Evolutionary conservation across 2,113 vertebrate species (phyloP).

Genomic region (Macquaria ambigua): DNA sequence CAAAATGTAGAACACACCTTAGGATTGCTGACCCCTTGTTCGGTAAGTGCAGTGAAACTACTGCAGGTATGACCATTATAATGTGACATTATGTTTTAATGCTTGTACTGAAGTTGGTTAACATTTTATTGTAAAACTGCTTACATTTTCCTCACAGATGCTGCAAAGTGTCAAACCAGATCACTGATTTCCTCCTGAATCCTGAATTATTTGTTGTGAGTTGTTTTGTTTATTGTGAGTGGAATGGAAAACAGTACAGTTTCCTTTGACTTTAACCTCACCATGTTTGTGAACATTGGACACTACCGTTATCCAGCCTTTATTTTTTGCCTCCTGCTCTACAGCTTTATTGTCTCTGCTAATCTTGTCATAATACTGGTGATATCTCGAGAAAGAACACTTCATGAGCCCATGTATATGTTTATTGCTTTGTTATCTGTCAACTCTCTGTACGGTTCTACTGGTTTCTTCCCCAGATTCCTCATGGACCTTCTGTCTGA

Average conservation of each 20-base stretch:
- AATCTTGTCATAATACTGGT: constrained; percentile 50
- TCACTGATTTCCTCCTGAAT: neutral
- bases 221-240: neutral
- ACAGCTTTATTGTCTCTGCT: constrained; percentile 50
- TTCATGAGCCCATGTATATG: constrained; percentile 61
- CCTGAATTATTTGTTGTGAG: neutral
- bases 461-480: constrained; percentile 66
- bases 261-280: constrained; percentile 50
- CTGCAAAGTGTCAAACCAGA: neutral
- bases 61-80: neutral
- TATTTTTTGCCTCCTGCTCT: constrained; percentile 46
- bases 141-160: neutral
- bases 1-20: constrained; percentile 1
- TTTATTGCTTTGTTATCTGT: constrained; percentile 42
- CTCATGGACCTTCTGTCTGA: constrained; percentile 60
- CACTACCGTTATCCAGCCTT: constrained; percentile 48
- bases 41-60: neutral
- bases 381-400: constrained; percentile 21
- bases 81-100: neutral
- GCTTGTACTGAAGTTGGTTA: neutral
- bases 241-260: constrained; percentile 48
- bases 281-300: constrained; percentile 52
- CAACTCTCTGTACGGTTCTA: constrained; percentile 50
- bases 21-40: neutral
- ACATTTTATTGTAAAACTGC: neutral